These are phyloP conservation scores for Blastobasis lacticolella DNA, from an alignment of 2,888 invertebrate species.

Conservation along the genomic window DNA sequence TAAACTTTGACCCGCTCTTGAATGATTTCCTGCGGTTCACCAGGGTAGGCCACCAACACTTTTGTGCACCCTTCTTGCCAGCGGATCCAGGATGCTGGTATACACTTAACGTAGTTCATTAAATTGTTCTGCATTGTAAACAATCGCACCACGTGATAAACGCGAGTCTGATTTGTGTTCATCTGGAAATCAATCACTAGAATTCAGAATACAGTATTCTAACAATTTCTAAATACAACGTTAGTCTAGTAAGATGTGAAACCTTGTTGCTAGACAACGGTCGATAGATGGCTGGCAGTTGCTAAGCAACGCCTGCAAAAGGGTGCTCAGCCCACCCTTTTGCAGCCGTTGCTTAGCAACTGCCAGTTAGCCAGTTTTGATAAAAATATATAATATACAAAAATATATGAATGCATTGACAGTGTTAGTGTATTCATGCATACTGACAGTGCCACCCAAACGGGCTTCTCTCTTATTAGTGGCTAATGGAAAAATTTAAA, in stretches of 20 bases:
- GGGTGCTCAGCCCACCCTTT: no score
- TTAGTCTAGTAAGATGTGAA: background rate
- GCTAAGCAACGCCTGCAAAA: no score
- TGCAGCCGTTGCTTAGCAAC: no score
- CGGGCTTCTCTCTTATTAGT: background rate
- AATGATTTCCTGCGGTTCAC: background rate
- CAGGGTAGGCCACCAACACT: background rate
- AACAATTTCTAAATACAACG: background rate
- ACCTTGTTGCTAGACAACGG: background rate
- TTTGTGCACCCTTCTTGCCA: background rate
- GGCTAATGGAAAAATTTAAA: background rate
- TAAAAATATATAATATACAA: background rate
- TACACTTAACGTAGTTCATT: background rate
- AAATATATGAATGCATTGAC: background rate
- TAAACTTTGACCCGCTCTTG: background rate
- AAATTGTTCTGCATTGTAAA: background rate
- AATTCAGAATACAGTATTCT: background rate
- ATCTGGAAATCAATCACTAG: background rate
- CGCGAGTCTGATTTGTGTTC: background rate
- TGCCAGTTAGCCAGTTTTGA: background rate
- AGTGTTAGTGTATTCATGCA: background rate
- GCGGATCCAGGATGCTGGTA: background rate
- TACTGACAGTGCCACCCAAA: background rate
- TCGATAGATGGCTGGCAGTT: background rate
- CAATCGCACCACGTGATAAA: background rate